Evolutionary conservation across 23 tunicate species (phyloP), one percentile per base, ranked within the genome.

Genomic region (Phallusia fumigata): DNA sequence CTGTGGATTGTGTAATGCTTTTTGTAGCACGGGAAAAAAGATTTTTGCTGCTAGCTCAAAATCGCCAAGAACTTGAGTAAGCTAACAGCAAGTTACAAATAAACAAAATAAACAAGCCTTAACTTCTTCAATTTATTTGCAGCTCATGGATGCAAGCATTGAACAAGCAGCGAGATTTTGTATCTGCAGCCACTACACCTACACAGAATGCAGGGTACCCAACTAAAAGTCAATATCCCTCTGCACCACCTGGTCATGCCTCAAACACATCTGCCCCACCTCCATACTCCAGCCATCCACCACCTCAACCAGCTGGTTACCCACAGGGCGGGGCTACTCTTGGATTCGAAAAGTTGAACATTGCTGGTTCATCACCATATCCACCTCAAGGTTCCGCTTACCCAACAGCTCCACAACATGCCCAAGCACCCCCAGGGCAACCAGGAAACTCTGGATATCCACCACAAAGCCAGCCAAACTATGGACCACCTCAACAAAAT

Each of bases 141-240:
- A 84, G 88, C 36, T 80, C 89, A 32, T 90, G 95, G 95, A 77
- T 90, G 86, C 89, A 81, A 35, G 89, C 89, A 31, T 32, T 90
- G 36, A 83, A 79, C 26, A 89, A 84, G 31, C 1, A 21, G 28
- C 69, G 69, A 24, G 13, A 58, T 13, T 24, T 58, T 6, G 28
- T 24, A 21, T 6, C 69, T 58, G 69, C 69, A 6, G 21, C 78
- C 47, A 65, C 79, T 32, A 22, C 31, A 28, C 28, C 33, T 76
- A 65, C 79, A 84, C 79, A 58, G 13, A 24, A 24, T 21, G 28
- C 69, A 35, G 78, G 33, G 75, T 52, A 64, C 36, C 33, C 80
- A 76, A 32, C 53, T 1, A 35, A 21, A 13, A 30, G 88, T 0
- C 84, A 84, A 82, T 84, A 73, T 31, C 83, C 83, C 3, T 3